phyloP scores from a whole-genome alignment of 2,113 vertebrate species.

The Ammospiza caudacuta region DNA sequence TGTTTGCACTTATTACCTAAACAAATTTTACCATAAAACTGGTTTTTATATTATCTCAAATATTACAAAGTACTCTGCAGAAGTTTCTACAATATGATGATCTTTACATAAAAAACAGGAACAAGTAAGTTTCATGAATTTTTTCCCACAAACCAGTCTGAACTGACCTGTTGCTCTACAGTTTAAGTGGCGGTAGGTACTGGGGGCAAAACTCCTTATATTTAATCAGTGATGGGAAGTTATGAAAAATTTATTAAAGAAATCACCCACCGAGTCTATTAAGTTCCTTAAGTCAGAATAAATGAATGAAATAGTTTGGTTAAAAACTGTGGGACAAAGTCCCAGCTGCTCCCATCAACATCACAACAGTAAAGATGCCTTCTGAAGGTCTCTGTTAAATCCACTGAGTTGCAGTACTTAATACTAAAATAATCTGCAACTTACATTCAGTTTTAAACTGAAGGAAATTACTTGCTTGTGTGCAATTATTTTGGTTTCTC shows the following conservation, averaged over 20 bases:
- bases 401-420: neutral
- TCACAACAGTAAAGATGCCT: neutral
- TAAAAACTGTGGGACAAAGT: neutral
- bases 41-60: neutral
- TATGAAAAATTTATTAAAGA: neutral
- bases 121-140: fast-evolving
- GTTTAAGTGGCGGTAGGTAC: neutral
- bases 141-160: neutral
- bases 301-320: neutral
- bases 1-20: neutral
- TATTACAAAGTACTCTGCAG: neutral
- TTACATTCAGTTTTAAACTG: neutral
- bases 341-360: neutral
- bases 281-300: neutral
- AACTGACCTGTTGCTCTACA: neutral
- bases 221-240: neutral
- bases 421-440: neutral
- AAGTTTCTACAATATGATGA: neutral
- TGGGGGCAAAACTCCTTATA: fast-evolving
- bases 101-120: neutral
- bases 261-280: neutral
- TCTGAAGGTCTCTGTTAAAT: neutral
- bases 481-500: neutral
- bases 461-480: neutral
- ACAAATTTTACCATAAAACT: neutral